A percentile compares a stretch with the other conserved stretches of the same genome.
These are phyloP conservation scores for Penaeus indicus DNA, from an alignment of 1,140 invertebrate species.

Conservation along the genomic window DNA sequence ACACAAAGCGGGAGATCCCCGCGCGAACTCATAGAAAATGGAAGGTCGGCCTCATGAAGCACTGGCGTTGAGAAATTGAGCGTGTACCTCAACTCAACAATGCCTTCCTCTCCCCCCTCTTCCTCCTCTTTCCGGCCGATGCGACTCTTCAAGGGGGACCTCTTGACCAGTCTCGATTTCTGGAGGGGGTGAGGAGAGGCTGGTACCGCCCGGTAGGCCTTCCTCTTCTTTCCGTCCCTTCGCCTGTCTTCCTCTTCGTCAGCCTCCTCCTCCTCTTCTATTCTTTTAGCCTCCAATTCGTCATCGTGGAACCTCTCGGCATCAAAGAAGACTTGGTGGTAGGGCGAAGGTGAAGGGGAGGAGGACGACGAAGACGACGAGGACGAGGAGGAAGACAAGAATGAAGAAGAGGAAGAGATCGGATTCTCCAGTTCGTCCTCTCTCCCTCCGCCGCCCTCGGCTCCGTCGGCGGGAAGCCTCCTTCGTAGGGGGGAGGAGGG, in stretches of 20 bases:
- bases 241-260: slow-evolving; percentile 17
- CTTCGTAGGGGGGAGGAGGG: background rate
- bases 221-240: slow-evolving; percentile 3
- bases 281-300: slow-evolving; percentile 45
- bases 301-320: slow-evolving; percentile 49
- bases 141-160: slow-evolving; percentile 40
- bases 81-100: slow-evolving; percentile 57
- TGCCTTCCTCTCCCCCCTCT: slow-evolving; percentile 50
- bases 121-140: background rate
- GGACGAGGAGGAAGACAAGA: too few species aligned
- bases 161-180: slow-evolving; percentile 45
- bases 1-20: background rate
- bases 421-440: too few species aligned
- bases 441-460: slow-evolving; percentile 37
- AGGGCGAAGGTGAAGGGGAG: slow-evolving; percentile 2
- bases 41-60: slow-evolving; percentile 51
- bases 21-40: slow-evolving; percentile 50
- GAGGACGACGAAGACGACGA: background rate
- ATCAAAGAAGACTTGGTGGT: slow-evolving; percentile 51
- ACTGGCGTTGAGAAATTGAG: slow-evolving; percentile 59
- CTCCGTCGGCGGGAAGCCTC: slow-evolving; percentile 55
- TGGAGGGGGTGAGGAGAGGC: slow-evolving; percentile 59
- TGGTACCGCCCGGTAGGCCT: slow-evolving; percentile 29
- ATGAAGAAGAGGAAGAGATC: too few species aligned
- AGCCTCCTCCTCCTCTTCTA: slow-evolving; percentile 45